phyloP scores from a whole-genome alignment of 2,888 invertebrate genomes.

The Ferdinandea cuprea region DNA sequence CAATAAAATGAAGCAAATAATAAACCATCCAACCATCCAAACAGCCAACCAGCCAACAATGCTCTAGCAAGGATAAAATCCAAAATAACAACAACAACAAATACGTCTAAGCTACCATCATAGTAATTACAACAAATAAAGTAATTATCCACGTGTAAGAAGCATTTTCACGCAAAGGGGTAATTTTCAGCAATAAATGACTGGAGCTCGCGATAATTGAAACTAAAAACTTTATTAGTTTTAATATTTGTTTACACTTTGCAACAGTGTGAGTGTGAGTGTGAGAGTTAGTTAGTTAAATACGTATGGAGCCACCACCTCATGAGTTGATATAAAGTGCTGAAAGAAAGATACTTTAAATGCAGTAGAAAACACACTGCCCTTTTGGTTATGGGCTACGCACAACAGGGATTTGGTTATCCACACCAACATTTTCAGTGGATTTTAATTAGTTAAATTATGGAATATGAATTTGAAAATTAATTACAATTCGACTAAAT shows the following conservation, averaged over 20 bases:
- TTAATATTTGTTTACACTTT: slow-evolving; percentile 19
- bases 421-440: too few relatives aligned
- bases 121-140: slow-evolving; percentile 57
- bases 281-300: neutral
- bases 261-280: neutral
- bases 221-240: slow-evolving; percentile 60
- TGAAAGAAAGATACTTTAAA: too few relatives aligned
- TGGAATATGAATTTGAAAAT: too few relatives aligned
- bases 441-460: too few relatives aligned
- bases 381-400: too few relatives aligned
- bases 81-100: slow-evolving; percentile 25
- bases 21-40: slow-evolving; percentile 3
- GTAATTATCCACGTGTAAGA: slow-evolving; percentile 63
- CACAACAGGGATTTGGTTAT: too few relatives aligned
- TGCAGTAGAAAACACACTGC: neutral
- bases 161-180: slow-evolving; percentile 43
- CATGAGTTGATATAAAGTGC: too few relatives aligned
- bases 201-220: slow-evolving; percentile 47
- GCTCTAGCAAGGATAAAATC: slow-evolving; percentile 19
- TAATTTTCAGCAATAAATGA: slow-evolving; percentile 52
- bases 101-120: slow-evolving; percentile 24
- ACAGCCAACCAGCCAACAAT: slow-evolving; percentile 2
- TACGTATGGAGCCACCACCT: too few relatives aligned
- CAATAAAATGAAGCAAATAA: neutral
- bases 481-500: too few relatives aligned